Conservation (phyloP, 2,113 vertebrate genomes). For the Sapajus apella region DNA sequence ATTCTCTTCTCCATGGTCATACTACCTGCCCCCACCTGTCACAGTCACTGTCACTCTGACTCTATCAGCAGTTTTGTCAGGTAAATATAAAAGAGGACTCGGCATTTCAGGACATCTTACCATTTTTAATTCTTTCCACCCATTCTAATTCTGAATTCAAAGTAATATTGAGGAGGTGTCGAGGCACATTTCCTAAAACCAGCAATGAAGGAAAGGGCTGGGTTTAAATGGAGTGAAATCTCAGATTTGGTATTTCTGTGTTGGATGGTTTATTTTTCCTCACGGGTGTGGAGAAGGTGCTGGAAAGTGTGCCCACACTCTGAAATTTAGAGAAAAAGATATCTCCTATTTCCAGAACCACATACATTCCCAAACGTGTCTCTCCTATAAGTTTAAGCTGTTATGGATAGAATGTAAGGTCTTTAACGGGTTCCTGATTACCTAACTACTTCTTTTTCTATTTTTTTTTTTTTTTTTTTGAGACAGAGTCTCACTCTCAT, state of each 20-base stretch:
- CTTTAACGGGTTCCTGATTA: not conserved
- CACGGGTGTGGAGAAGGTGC: conserved; percentile 61
- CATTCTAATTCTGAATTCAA: conserved; percentile 36
- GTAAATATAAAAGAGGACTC: not conserved
- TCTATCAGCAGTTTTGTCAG: not conserved
- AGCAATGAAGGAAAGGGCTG: not conserved
- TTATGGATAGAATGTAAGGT: not conserved
- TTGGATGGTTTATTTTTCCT: conserved; percentile 64
- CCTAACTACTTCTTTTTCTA: too few species aligned
- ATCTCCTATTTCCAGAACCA: conserved; percentile 17
- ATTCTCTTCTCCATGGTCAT: accelerated
- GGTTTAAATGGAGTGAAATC: conserved; percentile 47
- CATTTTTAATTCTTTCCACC: not conserved
- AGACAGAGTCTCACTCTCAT: too few species aligned
- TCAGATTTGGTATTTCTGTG: conserved; percentile 51
- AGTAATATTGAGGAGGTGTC: not conserved
- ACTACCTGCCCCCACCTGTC: not conserved
- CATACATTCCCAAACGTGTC: not conserved
- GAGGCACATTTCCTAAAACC: conserved; percentile 36
- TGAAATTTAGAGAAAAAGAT: conserved; percentile 48
- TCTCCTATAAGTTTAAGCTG: not conserved
- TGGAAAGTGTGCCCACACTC: conserved; percentile 40
- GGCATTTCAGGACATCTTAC: not conserved
- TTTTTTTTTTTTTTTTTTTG: not conserved
- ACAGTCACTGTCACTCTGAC: not conserved